Evolutionary conservation across 2,113 vertebrate species (phyloP).

Genomic region (Sus scrofa): DNA sequence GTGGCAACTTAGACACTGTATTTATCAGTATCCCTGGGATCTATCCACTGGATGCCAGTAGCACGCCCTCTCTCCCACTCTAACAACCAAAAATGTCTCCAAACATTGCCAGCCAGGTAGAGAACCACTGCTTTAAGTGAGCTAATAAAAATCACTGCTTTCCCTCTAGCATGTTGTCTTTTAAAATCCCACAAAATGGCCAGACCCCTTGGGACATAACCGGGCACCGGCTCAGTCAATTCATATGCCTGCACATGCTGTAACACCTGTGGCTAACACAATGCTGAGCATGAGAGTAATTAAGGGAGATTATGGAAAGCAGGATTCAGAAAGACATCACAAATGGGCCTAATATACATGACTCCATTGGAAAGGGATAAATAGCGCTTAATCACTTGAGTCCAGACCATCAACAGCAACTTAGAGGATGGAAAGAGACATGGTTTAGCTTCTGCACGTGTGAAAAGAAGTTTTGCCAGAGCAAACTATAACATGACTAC

Average conservation of each 20-base stretch:
- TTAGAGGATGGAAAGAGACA: constrained; percentile 2
- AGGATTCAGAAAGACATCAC: constrained; percentile 5
- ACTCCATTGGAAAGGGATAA: background rate
- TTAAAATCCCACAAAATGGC: constrained; percentile 42
- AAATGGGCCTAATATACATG: constrained; percentile 62
- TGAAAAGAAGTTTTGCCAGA: constrained; percentile 24
- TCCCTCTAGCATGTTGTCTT: constrained; percentile 3
- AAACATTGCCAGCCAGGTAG: background rate
- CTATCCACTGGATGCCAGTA: background rate
- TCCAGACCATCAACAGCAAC: constrained; percentile 62
- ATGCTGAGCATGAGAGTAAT: constrained; percentile 26
- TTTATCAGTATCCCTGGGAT: background rate
- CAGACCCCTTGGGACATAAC: background rate
- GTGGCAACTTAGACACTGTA: background rate
- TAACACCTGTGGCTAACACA: constrained; percentile 3
- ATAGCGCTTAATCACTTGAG: constrained; percentile 47
- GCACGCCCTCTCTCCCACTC: background rate
- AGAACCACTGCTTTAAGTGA: background rate
- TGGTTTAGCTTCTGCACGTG: background rate
- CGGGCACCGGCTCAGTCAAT: background rate
- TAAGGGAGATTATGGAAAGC: constrained; percentile 42
- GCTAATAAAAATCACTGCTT: constrained; percentile 28
- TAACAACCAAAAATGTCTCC: background rate
- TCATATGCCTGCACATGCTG: constrained; percentile 23
- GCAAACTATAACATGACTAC: background rate